Base-by-base conservation (phyloP, 2,888 invertebrate genomes). In the Alloplasta piceator region DNA sequence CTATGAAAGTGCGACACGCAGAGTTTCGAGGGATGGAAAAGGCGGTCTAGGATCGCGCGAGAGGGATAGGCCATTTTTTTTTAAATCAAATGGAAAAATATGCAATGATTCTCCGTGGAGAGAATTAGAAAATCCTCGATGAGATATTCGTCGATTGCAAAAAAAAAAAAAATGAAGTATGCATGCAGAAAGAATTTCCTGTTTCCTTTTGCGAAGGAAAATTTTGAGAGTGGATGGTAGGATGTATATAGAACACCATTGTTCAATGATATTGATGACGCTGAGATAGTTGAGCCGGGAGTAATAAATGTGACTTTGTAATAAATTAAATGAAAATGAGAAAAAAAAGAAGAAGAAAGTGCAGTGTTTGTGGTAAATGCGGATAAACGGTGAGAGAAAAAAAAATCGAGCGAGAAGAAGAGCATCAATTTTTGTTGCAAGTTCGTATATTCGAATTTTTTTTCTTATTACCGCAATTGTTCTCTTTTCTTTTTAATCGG, bases 291-390 rank as follows among this genome's bases (percentile, higher is more conserved):
- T 86, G 84, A 88, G 85, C 84, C 83, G 85, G 87, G 86, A 87
- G 84, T 88, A 89, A 89, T 89, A 89, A 89, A 89, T 90, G 88
- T 90, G 89, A 89, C 87, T 90, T 90, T 90, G 87, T 90, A 90
- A 90, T 87, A 89, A 90, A 89, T 86, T 85, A 61, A 79, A 67
- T 48, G 52, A 66, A 71, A 72, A 48, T 26, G 12, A 68, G 73
- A 63, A 61, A 70, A 63, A 67, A 74, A 71, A 73, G 56, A 70
- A 14, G 10, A 60, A 70, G 64, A 58, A 71, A 63, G 70, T 12
- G 52, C 36, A 71, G 74, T 63, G 55, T n/a, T 26, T 26, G 26
- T 67, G 39, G 67, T 60, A 61, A 26, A 26, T 6, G 36, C 50
- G 50, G 43, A 50, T 67, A 39, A 66, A 56, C 58, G 68, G 41